Evolutionary conservation across 2,888 invertebrate genomes (phyloP).

Genomic region (Heliconius erato): DNA sequence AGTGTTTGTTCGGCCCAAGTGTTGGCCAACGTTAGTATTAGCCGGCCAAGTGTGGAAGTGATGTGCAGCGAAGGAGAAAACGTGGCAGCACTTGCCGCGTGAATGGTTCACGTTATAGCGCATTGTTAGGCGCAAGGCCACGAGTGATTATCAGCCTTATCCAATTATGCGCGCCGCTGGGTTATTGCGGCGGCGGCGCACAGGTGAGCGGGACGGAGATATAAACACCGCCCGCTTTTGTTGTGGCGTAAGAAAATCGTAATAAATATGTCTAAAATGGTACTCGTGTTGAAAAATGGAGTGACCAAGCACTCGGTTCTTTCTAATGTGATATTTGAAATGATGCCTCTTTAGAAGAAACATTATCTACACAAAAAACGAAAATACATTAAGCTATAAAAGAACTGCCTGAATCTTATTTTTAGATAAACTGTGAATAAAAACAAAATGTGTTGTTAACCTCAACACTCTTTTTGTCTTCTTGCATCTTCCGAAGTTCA

Average conservation of each 20-base stretch:
- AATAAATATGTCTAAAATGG: slow-evolving; percentile 3
- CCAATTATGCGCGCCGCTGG: slow-evolving; percentile 76
- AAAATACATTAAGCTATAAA: background rate
- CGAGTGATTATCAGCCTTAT: slow-evolving; percentile 76
- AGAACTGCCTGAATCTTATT: no score
- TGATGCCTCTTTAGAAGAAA: background rate
- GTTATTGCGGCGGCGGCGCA: slow-evolving; percentile 65
- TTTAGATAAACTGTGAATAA: background rate
- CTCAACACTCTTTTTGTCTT: background rate
- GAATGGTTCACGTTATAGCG: slow-evolving; percentile 53
- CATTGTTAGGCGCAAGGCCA: slow-evolving; percentile 72
- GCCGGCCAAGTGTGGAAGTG: slow-evolving; percentile 37
- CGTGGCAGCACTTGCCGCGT: slow-evolving; percentile 47
- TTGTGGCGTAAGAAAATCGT: slow-evolving; percentile 26
- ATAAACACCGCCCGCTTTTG: slow-evolving; percentile 38
- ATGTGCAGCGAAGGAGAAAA: slow-evolving; percentile 44
- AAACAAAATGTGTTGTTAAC: background rate
- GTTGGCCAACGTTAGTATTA: slow-evolving; percentile 18
- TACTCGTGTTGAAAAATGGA: background rate
- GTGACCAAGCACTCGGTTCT: background rate
- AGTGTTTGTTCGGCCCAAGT: slow-evolving; percentile 20
- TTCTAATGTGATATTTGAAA: background rate
- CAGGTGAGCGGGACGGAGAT: slow-evolving; percentile 44
- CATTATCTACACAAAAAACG: background rate
- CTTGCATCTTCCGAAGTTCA: no score